These are phyloP conservation scores for Turritopsis rubra DNA, from an alignment of 30 jellyfish, hydroid and myxozoan species.

Conservation along the genomic window DNA sequence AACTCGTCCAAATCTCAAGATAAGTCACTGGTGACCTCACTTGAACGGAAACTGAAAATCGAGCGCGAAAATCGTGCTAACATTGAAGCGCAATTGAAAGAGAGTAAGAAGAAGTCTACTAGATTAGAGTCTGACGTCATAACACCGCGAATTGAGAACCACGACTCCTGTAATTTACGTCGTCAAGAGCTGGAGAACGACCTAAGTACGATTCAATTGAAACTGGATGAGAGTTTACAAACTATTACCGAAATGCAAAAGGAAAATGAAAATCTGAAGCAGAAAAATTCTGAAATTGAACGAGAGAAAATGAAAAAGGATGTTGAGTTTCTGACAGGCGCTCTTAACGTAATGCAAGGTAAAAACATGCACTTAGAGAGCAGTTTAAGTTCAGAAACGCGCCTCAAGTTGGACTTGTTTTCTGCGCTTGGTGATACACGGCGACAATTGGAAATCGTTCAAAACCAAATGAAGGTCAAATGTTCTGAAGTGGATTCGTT, in stretches of 20 bases:
- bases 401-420: conserved; percentile 86
- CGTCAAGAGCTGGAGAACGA: conserved; percentile 94
- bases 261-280: conserved; percentile 62
- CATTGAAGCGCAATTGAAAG: conserved; percentile 73
- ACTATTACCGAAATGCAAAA: conserved; percentile 51
- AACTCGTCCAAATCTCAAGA: conserved; percentile 63
- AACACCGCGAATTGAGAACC: conserved; percentile 66
- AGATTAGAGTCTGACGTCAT: conserved; percentile 32
- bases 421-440: conserved; percentile 99
- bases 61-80: conserved; percentile 72
- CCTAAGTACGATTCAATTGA: conserved; percentile 49
- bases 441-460: conserved; percentile 91
- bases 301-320: conserved; percentile 84
- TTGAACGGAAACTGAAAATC: conserved; percentile 70
- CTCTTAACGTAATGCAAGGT: conserved; percentile 94
- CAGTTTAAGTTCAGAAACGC: conserved; percentile 97
- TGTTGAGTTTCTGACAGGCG: conserved; percentile 75
- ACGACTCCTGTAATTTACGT: conserved; percentile 76
- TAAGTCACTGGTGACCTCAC: conserved; percentile 52
- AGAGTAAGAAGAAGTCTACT: conserved; percentile 55
- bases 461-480: conserved; percentile 60
- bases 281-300: conserved; percentile 63
- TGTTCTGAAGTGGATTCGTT: conserved; percentile 78
- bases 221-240: conserved; percentile 42
- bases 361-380: conserved; percentile 92